Evolutionary conservation across 2,113 vertebrate species (phyloP).

Genomic region (Pyxicephalus adspersus): DNA sequence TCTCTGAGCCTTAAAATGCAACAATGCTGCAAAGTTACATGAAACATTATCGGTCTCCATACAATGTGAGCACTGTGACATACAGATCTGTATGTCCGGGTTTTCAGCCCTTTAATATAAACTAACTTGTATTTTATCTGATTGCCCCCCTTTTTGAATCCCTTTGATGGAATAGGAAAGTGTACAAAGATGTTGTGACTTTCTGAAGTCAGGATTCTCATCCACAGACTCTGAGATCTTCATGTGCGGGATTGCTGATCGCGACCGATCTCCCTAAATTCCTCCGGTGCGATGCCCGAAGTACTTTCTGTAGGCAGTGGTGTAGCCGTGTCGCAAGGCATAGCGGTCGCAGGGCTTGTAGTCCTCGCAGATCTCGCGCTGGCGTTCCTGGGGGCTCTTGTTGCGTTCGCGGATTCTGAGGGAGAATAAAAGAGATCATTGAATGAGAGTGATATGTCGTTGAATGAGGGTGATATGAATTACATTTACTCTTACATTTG

Average conservation of each 20-base stretch:
- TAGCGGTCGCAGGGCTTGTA: constrained; percentile 79
- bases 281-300: constrained; percentile 67
- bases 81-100: constrained; percentile 29
- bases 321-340: constrained; percentile 72
- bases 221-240: too few relatives aligned
- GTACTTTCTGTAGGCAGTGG: constrained; percentile 80
- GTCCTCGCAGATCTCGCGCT: constrained; percentile 87
- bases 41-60: neutral
- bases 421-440: neutral
- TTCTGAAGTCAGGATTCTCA: too few relatives aligned
- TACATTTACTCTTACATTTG: too few relatives aligned
- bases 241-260: neutral
- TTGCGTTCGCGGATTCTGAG: constrained; percentile 68
- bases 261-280: neutral
- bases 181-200: too few relatives aligned
- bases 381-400: constrained; percentile 77
- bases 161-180: too few relatives aligned
- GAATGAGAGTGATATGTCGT: neutral
- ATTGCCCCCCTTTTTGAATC: too few relatives aligned
- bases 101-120: too few relatives aligned
- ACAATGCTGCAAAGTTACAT: neutral
- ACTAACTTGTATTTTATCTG: too few relatives aligned
- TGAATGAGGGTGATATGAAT: too few relatives aligned
- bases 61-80: constrained; percentile 3
- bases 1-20: too few relatives aligned